Base-by-base conservation (phyloP, 2,113 vertebrate genomes). In the Pogona vitticeps region DNA sequence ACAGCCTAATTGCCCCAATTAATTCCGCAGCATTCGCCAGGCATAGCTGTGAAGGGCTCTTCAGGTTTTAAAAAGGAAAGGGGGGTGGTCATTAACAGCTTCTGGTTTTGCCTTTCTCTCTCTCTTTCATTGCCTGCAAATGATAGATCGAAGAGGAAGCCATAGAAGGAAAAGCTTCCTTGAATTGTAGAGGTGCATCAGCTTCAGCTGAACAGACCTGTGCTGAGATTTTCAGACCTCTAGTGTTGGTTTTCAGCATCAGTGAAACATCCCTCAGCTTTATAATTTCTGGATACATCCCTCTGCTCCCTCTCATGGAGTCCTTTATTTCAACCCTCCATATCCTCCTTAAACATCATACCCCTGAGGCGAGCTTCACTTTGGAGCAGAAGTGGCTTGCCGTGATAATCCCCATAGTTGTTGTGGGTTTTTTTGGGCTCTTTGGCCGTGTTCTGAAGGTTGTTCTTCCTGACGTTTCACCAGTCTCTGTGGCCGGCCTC, bases 1-100 rank as follows among this genome's bases (percentile, higher is more conserved):
- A 95, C 92, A 92, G 94, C 85, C 89, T 97, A 96, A 97, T 97
- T 97, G 95, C 91, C 91, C 95, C 91, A 94, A 96, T 97, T 96
- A 96, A 95, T 94, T 91, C 89, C 82, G 88, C 82, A 79, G 85
- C 75, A 91, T 91, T 95, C 84, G 87, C 89, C 90, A 85, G 89
- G 84, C 59, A 86, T 92, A 87, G 67, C 70, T 87, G 83, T 89
- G 87, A 91, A 92, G 90, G 79, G 89, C 71, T 88, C 91, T 94
- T 87, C 88, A 90, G 58, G 80, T 78, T 86, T 92, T 80, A 86
- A 92, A 92, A 46, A 83, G 17, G 42, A 26, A 72, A 40, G 89
- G 33, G 12, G 88, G 5, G 21, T 42, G 6, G 5, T 82, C 89
- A 81, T 86, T 56, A 78, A 84, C 87, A 42, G 13, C 78, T 87